A percentile compares a stretch with the other conserved stretches of the same genome.
Conservation (phyloP, 1,140 invertebrate genomes). For the Drosophila gunungcola region DNA sequence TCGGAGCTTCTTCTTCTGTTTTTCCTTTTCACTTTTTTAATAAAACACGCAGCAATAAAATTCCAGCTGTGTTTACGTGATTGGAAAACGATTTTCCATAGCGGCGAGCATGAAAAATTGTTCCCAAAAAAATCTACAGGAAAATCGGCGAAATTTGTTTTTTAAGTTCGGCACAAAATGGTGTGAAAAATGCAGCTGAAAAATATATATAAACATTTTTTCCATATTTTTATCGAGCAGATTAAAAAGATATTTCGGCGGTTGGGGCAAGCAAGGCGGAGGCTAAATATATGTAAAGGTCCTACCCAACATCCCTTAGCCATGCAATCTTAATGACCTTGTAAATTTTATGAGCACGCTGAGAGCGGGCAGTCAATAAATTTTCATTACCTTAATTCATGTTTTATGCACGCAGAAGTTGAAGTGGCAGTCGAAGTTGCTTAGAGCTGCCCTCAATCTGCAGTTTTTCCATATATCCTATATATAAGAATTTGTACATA, state of each 20-base stretch:
- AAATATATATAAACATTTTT: conserved; percentile 44
- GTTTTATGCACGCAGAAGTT: conserved; percentile 67
- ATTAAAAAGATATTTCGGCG: conserved; percentile 62
- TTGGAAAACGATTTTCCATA: conserved; percentile 81
- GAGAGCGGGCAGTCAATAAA: conserved; percentile 69
- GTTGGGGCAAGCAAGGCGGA: conserved; percentile 19
- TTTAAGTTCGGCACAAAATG: conserved; percentile 28
- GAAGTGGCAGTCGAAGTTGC: conserved; percentile 41
- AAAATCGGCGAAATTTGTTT: conserved; percentile 33
- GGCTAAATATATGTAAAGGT: not conserved
- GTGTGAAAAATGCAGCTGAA: conserved; percentile 52
- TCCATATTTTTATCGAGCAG: conserved; percentile 55
- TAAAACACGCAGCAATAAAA: conserved; percentile 80
- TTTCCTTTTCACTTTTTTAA: conserved; percentile 48
- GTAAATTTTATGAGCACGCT: conserved; percentile 62
- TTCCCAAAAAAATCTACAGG: conserved; percentile 22
- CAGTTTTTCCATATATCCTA: conserved; percentile 15
- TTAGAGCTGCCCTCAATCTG: conserved; percentile 40
- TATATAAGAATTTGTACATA: conserved; percentile 12
- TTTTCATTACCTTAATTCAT: conserved; percentile 81
- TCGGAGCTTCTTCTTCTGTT: conserved; percentile 34
- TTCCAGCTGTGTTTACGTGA: conserved; percentile 82
- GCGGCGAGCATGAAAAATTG: conserved; percentile 68
- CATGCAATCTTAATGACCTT: conserved; percentile 62
- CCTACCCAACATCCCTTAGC: conserved; percentile 4